Evolutionary conservation across 2,113 vertebrate genomes (phyloP).

Genomic region (Megaceryle maxima): DNA sequence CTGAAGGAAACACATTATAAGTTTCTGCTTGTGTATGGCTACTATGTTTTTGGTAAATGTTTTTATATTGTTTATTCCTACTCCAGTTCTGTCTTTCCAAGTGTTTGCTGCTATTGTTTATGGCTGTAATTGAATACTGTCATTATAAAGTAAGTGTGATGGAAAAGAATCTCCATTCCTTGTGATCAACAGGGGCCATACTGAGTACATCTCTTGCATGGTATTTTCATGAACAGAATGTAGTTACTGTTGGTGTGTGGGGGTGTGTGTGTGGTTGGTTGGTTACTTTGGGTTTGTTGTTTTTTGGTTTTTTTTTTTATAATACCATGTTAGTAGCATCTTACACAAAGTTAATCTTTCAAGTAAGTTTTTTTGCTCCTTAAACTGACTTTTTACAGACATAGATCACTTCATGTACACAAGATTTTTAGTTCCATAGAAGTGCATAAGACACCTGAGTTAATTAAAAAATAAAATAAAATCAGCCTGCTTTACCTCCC

Average conservation of each 20-base stretch:
- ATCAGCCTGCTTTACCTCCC: neutral
- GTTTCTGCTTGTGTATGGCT: neutral
- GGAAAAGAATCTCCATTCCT: neutral
- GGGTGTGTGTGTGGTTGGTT: neutral
- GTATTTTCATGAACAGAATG: neutral
- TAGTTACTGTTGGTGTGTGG: too few species aligned
- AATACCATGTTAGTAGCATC: neutral
- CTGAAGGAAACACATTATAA: neutral
- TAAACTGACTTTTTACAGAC: neutral
- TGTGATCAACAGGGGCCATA: neutral
- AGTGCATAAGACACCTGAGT: rapidly evolving
- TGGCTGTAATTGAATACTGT: neutral
- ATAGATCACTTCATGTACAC: neutral
- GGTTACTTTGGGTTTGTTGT: too few species aligned
- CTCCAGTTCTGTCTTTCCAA: neutral
- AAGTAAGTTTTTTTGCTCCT: neutral
- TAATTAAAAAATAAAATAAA: neutral
- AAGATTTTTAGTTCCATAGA: neutral
- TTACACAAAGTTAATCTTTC: neutral
- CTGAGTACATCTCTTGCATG: neutral
- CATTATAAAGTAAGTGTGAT: neutral
- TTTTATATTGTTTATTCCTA: neutral
- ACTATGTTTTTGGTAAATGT: neutral
- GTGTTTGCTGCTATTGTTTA: neutral
- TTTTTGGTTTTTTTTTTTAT: neutral